Conservation (phyloP, 30 jellyfish, hydroid and myxozoan genomes). For the Clytia hemisphaerica region DNA sequence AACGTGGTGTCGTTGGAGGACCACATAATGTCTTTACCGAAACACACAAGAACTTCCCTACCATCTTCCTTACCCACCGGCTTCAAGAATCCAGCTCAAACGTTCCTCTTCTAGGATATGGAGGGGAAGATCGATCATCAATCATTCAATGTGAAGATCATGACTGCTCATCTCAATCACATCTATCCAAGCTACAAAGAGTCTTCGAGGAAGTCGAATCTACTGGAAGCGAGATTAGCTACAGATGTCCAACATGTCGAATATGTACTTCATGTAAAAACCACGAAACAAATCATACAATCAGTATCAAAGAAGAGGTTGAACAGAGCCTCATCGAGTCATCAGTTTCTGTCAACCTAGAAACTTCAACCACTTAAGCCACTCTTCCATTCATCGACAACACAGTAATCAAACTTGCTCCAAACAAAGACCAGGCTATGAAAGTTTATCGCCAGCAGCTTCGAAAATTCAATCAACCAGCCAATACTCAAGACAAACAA, state of each 20-base stretch:
- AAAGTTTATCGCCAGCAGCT: not conserved
- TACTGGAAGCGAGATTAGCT: not conserved
- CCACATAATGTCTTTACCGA: not conserved
- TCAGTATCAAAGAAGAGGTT: slow-evolving; percentile 3
- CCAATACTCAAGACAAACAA: too few species aligned
- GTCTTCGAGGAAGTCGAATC: not conserved
- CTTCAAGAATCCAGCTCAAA: not conserved
- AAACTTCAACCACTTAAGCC: not conserved
- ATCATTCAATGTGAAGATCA: too few species aligned
- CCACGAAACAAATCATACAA: not conserved
- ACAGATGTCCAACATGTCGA: not conserved
- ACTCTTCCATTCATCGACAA: not conserved
- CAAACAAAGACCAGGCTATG: slow-evolving; percentile 13
- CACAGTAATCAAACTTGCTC: not conserved
- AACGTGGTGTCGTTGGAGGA: too few species aligned
- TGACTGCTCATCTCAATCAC: not conserved
- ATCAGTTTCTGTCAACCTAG: not conserved
- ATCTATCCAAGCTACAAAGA: too few species aligned
- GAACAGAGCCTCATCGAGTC: not conserved
- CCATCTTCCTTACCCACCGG: not conserved
- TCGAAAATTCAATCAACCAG: not conserved
- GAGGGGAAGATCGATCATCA: too few species aligned
- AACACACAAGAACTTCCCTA: not conserved
- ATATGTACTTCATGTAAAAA: too few species aligned
- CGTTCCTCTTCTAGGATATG: not conserved